Evolutionary conservation across 2,797 vertebrate species (phyloP), one percentile per base, ranked within the genome.

Genomic region (Ispidina picta): DNA sequence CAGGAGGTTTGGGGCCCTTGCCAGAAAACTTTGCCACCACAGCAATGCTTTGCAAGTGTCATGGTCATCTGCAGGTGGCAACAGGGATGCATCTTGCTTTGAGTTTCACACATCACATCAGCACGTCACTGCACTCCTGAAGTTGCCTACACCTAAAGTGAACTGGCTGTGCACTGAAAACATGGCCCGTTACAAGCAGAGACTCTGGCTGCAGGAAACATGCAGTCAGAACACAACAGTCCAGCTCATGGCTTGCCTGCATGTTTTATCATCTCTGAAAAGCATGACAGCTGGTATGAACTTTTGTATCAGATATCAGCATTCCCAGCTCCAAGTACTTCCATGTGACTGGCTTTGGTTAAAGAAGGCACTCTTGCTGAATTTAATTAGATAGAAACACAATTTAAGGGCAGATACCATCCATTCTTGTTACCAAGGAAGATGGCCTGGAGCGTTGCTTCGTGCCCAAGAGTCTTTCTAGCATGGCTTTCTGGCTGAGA

Each of bases 401-500:
- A 96, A 39, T 90, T 96, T 94, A 88, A 95, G 92, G 94, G 28
- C 56, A 96, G 90, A 92, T 95, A 91, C 83, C 31, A 74, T 69
- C 55, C 70, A 60, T 96, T 89, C 86, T 91, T 13, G 28, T 95
- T 96, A 92, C 80, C 77, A 83, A 93, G 88, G 85, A 97, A 95
- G 96, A 97, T 89, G 73, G 93, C 90, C 96, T 46, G 72, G 79
- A 97, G 94, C 92, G 1, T 43, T 84, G 49, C 78, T 94, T 81
- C 48, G 44, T 89, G 86, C 86, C 89, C 91, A 95, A 86, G 90
- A 94, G 93, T 96, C 94, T 97, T 93, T 84, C 88, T 93, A 96
- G 89, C 33, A 16, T 46, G 77, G 56, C 88, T 82, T 97, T 93
- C 95, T 98, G 97, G 97, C 97, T 97, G 97, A 96, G 96, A 98